Evolutionary conservation across 2,888 invertebrate genomes (phyloP).

Genomic region (Graphium colonna): DNA sequence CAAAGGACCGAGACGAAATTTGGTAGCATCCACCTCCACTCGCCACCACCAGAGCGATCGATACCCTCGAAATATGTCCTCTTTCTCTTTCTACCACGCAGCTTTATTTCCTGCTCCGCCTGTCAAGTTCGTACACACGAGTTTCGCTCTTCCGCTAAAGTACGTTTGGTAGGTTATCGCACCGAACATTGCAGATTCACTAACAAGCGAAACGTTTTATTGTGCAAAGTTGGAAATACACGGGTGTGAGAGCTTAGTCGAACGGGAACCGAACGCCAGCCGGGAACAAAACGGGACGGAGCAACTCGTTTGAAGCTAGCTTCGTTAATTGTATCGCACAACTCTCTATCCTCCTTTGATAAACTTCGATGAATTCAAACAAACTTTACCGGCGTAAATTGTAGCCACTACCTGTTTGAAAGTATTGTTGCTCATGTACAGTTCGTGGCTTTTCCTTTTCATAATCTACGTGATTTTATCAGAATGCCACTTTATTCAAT

Average conservation of each 20-base stretch:
- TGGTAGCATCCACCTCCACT: constrained; percentile 20
- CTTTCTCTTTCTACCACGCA: constrained; percentile 27
- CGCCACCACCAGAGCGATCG: constrained; percentile 29
- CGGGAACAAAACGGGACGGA: constrained; percentile 1
- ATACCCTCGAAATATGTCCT: constrained; percentile 33
- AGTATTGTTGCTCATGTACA: too few species aligned
- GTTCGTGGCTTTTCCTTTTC: too few species aligned
- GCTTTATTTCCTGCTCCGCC: constrained; percentile 19
- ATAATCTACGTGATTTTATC: too few species aligned
- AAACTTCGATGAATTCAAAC: neutral
- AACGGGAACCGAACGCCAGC: constrained; percentile 8
- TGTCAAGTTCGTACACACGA: constrained; percentile 16
- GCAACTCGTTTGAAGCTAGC: constrained; percentile 1
- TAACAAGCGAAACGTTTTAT: constrained; percentile 20
- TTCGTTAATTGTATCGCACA: constrained; percentile 3
- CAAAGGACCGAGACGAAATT: constrained; percentile 18
- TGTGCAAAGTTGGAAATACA: constrained; percentile 18
- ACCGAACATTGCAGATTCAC: constrained; percentile 1
- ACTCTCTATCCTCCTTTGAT: neutral
- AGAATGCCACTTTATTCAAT: too few species aligned
- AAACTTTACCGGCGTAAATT: neutral
- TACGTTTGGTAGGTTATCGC: constrained; percentile 10
- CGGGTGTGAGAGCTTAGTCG: constrained; percentile 18
- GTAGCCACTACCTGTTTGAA: too few species aligned
- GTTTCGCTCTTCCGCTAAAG: constrained; percentile 14